Evolutionary conservation across 2,888 invertebrate genomes (phyloP).

Genomic region (Ypsolopha sequella): DNA sequence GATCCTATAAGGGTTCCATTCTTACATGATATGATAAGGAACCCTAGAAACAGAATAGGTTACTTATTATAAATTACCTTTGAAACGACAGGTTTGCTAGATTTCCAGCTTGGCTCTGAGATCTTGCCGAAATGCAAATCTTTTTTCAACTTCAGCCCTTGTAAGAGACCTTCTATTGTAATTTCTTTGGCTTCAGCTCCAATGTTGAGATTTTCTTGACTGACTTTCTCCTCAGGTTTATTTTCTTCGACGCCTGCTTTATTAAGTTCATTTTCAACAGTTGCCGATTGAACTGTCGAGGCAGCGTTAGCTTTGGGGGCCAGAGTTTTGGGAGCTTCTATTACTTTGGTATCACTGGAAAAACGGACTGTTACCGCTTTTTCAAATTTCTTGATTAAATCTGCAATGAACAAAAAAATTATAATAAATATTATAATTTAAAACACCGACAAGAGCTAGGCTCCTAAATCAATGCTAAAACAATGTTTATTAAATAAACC

Average conservation of each 20-base stretch:
- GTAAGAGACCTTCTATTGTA: constrained; percentile 44
- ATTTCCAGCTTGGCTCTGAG: constrained; percentile 49
- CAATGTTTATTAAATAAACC: too few relatives aligned
- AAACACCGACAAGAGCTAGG: too few relatives aligned
- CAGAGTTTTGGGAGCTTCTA: constrained; percentile 10
- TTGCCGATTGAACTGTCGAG: constrained; percentile 18
- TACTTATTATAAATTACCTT: constrained; percentile 30
- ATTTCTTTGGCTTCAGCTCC: constrained; percentile 43
- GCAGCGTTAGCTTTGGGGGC: background rate
- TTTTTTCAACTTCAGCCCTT: constrained; percentile 49
- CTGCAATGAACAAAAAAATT: too few relatives aligned
- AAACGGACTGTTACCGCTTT: constrained; percentile 30
- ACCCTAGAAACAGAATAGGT: too few relatives aligned
- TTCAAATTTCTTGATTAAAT: constrained; percentile 36
- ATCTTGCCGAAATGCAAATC: constrained; percentile 54
- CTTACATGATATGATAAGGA: too few relatives aligned
- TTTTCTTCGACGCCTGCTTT: constrained; percentile 10
- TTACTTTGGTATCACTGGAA: constrained; percentile 17
- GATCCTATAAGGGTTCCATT: too few relatives aligned
- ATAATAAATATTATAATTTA: too few relatives aligned
- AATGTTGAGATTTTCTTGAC: constrained; percentile 25
- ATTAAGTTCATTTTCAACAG: constrained; percentile 15
- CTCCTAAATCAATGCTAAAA: background rate
- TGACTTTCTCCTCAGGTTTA: constrained; percentile 19
- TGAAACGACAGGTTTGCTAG: constrained; percentile 43